Conservation (phyloP, 2,113 vertebrate species). For the Xenopus borealis region DNA sequence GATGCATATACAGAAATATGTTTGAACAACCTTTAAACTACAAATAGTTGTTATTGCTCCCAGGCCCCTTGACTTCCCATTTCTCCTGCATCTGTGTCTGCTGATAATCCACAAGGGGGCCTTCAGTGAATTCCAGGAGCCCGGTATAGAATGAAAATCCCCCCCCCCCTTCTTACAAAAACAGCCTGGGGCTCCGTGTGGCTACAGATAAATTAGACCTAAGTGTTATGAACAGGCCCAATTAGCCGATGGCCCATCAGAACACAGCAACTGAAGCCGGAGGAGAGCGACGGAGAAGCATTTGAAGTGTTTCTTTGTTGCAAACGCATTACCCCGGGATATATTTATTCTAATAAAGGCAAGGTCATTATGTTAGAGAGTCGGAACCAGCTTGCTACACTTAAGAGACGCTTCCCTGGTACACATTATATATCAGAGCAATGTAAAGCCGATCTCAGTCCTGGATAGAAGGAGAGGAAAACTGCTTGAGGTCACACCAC, state of each 20-base stretch:
- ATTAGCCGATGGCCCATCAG: conserved; percentile 53
- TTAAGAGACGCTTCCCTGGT: not conserved
- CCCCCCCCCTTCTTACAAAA: conserved; percentile 46
- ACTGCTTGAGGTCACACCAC: no score
- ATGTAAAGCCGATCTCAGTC: no score
- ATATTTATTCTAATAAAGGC: conserved; percentile 59
- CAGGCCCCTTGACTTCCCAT: no score
- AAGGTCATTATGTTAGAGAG: conserved; percentile 49
- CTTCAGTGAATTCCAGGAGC: conserved; percentile 18
- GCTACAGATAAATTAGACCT: conserved; percentile 54
- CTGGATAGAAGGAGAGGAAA: no score
- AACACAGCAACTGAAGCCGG: conserved; percentile 45
- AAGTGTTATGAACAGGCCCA: conserved; percentile 42
- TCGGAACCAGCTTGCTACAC: conserved; percentile 38
- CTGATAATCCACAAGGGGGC: conserved; percentile 13
- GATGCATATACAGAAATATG: no score
- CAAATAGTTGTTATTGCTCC: no score
- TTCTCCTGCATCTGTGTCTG: conserved; percentile 17
- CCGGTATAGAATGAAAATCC: conserved; percentile 47
- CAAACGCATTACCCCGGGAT: conserved; percentile 38
- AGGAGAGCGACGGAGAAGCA: conserved; percentile 43
- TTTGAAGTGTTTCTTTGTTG: conserved; percentile 43
- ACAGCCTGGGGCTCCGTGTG: conserved; percentile 47
- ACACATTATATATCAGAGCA: no score
- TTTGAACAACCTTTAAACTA: no score